Conservation (phyloP, 2,888 invertebrate genomes). For the Nowickia ferox region DNA sequence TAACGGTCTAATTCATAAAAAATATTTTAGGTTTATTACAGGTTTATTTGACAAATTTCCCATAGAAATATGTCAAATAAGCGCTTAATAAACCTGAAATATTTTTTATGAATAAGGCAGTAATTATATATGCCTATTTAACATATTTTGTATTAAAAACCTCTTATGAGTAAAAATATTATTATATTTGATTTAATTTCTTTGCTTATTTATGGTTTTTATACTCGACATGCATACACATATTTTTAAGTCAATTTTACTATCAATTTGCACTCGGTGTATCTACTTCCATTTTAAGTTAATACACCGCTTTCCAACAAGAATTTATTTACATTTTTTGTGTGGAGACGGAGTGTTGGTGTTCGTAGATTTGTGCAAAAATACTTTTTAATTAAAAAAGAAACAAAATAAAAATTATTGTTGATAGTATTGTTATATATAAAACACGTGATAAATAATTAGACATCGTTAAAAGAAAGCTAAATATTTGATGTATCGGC, state of each 20-base stretch:
- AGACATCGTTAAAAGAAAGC: conserved; percentile 44
- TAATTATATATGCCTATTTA: no score
- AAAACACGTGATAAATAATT: conserved; percentile 60
- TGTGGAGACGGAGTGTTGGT: conserved; percentile 76
- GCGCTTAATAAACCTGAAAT: no score
- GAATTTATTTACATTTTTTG: conserved; percentile 80
- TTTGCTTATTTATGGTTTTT: no score
- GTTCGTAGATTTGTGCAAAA: conserved; percentile 66
- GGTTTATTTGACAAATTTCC: no score
- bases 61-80: no score
- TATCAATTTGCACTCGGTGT: conserved; percentile 57
- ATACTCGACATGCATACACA: neutral
- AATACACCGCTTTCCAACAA: conserved; percentile 76
- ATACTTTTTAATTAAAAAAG: conserved; percentile 74
- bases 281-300: conserved; percentile 73
- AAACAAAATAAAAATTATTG: conserved; percentile 49
- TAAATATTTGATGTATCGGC: conserved; percentile 15
- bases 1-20: no score
- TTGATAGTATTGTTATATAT: conserved; percentile 47
- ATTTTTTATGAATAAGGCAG: no score
- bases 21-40: no score
- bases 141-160: no score
- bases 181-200: no score
- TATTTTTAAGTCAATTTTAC: conserved; percentile 26
- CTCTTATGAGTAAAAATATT: no score